Evolutionary conservation across 2,797 vertebrate species (phyloP).

Genomic region (Scolopax rusticola): DNA sequence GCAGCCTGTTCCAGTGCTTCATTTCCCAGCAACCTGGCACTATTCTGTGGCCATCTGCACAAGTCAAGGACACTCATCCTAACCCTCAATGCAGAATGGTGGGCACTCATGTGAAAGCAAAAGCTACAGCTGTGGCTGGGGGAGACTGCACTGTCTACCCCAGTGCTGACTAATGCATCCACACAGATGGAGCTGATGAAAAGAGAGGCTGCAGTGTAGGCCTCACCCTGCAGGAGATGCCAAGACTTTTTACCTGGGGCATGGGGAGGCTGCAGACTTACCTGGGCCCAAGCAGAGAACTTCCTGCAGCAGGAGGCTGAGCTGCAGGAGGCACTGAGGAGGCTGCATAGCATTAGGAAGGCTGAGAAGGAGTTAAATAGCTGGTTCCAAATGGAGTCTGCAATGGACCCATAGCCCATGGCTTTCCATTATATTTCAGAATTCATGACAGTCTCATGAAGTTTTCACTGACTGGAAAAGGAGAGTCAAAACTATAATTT

Average conservation of each 20-base stretch:
- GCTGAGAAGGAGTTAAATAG: neutral
- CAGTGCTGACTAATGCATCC: neutral
- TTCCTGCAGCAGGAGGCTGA: neutral
- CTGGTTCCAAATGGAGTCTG: too few species aligned
- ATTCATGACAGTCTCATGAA: too few species aligned
- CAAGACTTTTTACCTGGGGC: neutral
- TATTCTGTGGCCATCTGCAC: neutral
- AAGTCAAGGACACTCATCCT: neutral
- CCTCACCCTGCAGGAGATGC: neutral
- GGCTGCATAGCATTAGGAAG: neutral
- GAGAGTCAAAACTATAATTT: too few species aligned
- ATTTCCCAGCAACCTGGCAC: neutral
- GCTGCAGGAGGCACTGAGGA: neutral
- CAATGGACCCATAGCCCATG: too few species aligned
- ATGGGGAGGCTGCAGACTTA: neutral
- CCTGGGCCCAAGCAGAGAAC: neutral
- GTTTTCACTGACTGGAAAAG: too few species aligned
- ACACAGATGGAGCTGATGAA: neutral
- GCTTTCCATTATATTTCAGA: too few species aligned
- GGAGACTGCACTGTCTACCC: neutral
- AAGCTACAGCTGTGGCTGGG: neutral
- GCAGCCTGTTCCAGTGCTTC: neutral
- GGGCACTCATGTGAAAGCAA: neutral
- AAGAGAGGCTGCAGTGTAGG: neutral
- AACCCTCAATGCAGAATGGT: neutral